Base-by-base conservation (phyloP, 2,113 vertebrate genomes). In the Sclerurus mexicanus region DNA sequence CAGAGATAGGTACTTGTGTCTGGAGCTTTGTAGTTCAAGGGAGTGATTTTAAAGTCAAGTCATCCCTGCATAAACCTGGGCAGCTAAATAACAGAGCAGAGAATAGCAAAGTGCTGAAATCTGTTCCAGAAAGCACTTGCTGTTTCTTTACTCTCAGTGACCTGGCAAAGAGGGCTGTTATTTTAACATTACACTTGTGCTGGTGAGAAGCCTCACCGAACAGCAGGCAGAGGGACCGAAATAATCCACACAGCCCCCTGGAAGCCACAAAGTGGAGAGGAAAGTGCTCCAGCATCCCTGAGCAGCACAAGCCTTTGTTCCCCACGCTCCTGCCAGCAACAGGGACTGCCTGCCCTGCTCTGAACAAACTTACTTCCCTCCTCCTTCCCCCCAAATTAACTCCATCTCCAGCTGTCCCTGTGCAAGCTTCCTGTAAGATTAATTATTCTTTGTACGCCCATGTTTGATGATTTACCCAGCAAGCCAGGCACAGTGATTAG, bases 391-490 rank as follows among this genome's bases (percentile, higher is more conserved):
- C 22, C 83, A 92, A 95, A 95, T 86, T 90, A 94, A 71, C 86
- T 87, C 90, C 49, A 56, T 81, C 86, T 91, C 92, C 95, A 95
- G 93, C 95, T 93, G 93, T 86, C 92, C 90, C 86, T 64, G 53
- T 0, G 1, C 93, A 90, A 90, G 92, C 83, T 96, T 97, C 96
- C 96, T 95, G 83, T 94, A 44, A 75, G 89, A 92, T 72, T 95
- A 94, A 96, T 96, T 96, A 89, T 79, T 85, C 93, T 95, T 91
- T 89, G 93, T 85, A 87, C 87, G 79, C 93, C 62, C 37, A 1
- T 19, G 37, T 89, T 95, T 95, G 96, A 96, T 93, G 87, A 95
- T 96, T 94, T 96, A 97, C 91, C 94, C 94, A 87, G 95, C 56
- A 12, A 92, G 62, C 49, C 68, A 96, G 58, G 80, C 77, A 91